These are phyloP conservation scores for Diorhabda sublineata DNA, from an alignment of 1,140 invertebrate genomes.

Conservation along the genomic window DNA sequence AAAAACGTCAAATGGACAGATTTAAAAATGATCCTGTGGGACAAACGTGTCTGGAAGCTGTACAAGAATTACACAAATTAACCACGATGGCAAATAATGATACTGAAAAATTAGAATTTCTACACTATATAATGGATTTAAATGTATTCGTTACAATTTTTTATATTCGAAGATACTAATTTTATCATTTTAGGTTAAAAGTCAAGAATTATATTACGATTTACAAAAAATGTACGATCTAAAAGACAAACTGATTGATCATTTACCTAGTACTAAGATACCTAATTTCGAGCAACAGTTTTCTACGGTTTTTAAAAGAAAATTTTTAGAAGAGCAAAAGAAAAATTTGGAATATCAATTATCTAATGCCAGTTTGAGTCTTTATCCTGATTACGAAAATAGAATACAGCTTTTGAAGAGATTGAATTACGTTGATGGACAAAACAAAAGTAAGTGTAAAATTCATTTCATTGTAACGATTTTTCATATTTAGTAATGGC, in stretches of 20 bases:
- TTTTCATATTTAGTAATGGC: no score
- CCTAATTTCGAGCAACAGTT: conserved; percentile 68
- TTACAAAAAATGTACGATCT: conserved; percentile 34
- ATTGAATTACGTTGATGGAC: conserved; percentile 70
- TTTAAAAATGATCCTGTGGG: conserved; percentile 61
- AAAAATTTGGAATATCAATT: conserved; percentile 68
- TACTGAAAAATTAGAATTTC: conserved; percentile 36
- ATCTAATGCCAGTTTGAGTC: conserved; percentile 77
- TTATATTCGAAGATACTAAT: neutral
- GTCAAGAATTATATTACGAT: conserved; percentile 34
- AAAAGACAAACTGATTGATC: conserved; percentile 37
- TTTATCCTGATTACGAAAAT: conserved; percentile 87
- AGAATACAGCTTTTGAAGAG: conserved; percentile 76
- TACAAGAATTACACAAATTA: conserved; percentile 58
- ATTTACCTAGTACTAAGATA: conserved; percentile 48
- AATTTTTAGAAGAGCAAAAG: conserved; percentile 67
- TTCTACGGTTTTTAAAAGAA: conserved; percentile 64
- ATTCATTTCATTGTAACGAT: no score
- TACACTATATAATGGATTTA: conserved; percentile 46
- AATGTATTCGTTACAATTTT: conserved; percentile 22
- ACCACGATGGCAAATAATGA: conserved; percentile 51
- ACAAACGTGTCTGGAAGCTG: conserved; percentile 55
- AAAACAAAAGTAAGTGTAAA: conserved; percentile 58
- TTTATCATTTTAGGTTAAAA: conserved; percentile 27
- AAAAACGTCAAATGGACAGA: conserved; percentile 52